Percentiles rank a stretch among this genome's conserved stretches.
phyloP scores from a whole-genome alignment of 37 sponge, comb jelly and placozoan species.

The Haliclona indistincta region DNA sequence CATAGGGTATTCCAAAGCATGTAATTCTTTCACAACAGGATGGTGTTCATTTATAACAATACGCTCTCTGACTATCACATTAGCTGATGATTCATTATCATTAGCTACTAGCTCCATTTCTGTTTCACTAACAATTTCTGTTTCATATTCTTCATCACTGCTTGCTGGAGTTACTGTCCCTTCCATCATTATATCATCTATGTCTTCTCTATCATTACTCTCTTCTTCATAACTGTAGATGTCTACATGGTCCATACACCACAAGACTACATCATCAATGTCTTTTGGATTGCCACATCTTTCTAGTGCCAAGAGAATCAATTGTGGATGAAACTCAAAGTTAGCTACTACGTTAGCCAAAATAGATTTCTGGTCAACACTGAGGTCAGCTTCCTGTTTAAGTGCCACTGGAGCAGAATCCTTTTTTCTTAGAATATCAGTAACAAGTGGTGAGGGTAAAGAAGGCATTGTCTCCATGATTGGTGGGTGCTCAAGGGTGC shows the following conservation, averaged over 20 bases:
- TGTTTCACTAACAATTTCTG: no score
- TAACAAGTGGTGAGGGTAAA: background rate
- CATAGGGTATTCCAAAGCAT: no score
- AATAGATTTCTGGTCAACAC: constrained; percentile 12
- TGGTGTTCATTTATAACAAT: no score
- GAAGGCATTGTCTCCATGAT: background rate
- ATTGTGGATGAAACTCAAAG: background rate
- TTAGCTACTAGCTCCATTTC: no score
- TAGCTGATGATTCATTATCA: no score
- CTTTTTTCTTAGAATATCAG: no score
- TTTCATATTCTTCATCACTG: no score
- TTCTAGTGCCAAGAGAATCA: constrained; percentile 33
- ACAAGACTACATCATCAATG: constrained; percentile 19
- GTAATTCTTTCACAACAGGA: no score
- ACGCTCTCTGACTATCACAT: no score
- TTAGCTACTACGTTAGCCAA: background rate
- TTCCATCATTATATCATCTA: no score
- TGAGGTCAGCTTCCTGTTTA: constrained; percentile 22
- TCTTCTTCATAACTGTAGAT: constrained; percentile 11
- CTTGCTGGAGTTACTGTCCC: no score
- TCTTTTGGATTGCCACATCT: background rate
- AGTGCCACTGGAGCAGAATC: background rate
- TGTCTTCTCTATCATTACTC: background rate
- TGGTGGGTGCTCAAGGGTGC: background rate
- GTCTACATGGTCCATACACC: constrained; percentile 22